Evolutionary conservation across 2,888 invertebrate species (phyloP), one percentile per base, ranked within the genome.

Genomic region (Phanerotoma sp.): DNA sequence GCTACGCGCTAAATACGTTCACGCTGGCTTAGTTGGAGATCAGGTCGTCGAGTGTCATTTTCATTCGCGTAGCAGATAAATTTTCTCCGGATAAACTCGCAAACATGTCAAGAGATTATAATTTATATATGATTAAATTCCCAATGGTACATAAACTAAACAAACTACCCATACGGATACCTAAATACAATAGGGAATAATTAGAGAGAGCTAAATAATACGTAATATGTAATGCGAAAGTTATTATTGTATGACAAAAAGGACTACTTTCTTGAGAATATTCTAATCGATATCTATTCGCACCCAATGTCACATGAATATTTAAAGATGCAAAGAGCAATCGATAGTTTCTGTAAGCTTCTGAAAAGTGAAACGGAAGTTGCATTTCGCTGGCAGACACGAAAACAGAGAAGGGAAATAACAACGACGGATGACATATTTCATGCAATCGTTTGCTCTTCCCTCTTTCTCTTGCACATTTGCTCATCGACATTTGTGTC

Each of bases 11-110:
- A 44, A 44, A 44, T 44, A 20, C 30, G 18, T 44, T 44, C 18
- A 30, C 10, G 44, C 30, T 44, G 11, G 16, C 15, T 30, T 10
- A 25, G 13, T 15, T 30, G 11, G 30, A 25, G 10, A 7, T 11
- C 32, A 47, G 21, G n/a, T 47, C n/a, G 15, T 22, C 21, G n/a
- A 21, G 9, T 33, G 35, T 47, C 47, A 47, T 21, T 47, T 33
- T 21, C 4, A 35, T 33, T 33, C 21, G 35, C 13, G 28, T n/a
- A 10, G 47, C 33, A 33, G 22, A 35, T 47, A 35, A 47, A 47
- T 47, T 35, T 32, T 7, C 20, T 13, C 21, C 6, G 11, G 9
- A 18, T 33, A 35, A 11, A 10, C 15, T 15, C 10, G 37, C 35
- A 47, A 15, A 22, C 25, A 37, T 37, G 37, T 37, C 13, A n/a